Evolutionary conservation across 2,797 vertebrate genomes (phyloP), one percentile per base, ranked within the genome.

Genomic region (Euphonia xanthogaster): DNA sequence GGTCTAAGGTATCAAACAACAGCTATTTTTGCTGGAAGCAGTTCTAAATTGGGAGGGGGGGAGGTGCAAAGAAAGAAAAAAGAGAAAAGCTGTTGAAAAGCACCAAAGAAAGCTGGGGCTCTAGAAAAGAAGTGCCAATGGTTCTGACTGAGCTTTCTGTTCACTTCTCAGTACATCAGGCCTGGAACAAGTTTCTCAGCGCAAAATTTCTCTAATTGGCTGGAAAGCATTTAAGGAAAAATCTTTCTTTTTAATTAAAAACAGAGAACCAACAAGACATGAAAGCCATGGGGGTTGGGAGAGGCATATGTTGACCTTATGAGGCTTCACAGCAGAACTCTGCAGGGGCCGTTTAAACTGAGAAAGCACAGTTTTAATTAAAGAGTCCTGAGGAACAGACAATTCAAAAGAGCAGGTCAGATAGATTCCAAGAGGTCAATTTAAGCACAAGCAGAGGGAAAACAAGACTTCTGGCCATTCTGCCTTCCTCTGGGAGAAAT

Each of bases 321-420:
- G 94, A 96, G 96, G 95, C 88, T 96, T 94, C 88, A 91, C 94
- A 97, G 95, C 86, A 97, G 93, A 96, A 87, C 93, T 95, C 92
- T 92, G 93, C 94, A 96, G 95, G 94, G 94, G 92, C 90, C 88
- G 83, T 97, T 97, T 96, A 97, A 96, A 95, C 84, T 95, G 94
- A 96, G 93, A 94, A 96, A 97, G 94, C 93, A 94, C 91, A 96
- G 88, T 86, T 97, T 97, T 97, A 97, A 97, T 97, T 96, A 97
- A 95, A 96, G 94, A 91, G 95, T 96, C 94, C 95, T 86, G 86
- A 94, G 77, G 95, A 97, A 96, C 92, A 97, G 94, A 92, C 93
- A 96, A 96, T 81, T 96, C 93, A 94, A 96, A 97, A 93, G 85
- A 95, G 65, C 62, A 82, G 97, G 96, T 96, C 97, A 97, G 80